phyloP scores from a whole-genome alignment of 2,888 invertebrate genomes.

The Balanococcus diminutus region DNA sequence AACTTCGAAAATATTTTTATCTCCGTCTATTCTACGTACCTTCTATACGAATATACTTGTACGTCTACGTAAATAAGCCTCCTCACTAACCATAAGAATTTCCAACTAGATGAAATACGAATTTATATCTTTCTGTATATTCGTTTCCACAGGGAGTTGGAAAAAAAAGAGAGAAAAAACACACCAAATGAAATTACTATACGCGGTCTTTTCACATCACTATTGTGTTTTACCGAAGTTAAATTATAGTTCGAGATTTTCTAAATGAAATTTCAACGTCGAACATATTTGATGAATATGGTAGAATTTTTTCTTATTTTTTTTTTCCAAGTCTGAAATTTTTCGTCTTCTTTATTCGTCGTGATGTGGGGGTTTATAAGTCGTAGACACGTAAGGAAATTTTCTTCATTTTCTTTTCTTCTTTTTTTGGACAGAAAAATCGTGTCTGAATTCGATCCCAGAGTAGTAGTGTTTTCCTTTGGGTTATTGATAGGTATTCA shows the following conservation, averaged over 20 bases:
- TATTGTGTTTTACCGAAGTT: slow-evolving; percentile 13
- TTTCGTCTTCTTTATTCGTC: not conserved
- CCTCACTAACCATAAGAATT: not conserved
- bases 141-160: slow-evolving; percentile 16
- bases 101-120: slow-evolving; percentile 12
- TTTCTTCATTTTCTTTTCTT: not conserved
- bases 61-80: not conserved
- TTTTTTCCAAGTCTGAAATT: no score
- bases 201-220: not conserved
- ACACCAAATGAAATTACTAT: slow-evolving; percentile 23
- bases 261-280: not conserved
- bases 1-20: slow-evolving; percentile 6
- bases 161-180: not conserved
- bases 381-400: not conserved
- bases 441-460: not conserved
- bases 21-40: not conserved
- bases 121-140: not conserved
- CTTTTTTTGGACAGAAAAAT: no score
- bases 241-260: slow-evolving; percentile 2
- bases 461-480: not conserved
- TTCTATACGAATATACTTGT: not conserved
- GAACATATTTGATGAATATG: slow-evolving; percentile 1
- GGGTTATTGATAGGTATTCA: no score
- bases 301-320: not conserved
- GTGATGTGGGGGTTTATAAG: not conserved